phyloP scores from a whole-genome alignment of 1,140 invertebrate species.

The Tetramorium parvispinum region DNA sequence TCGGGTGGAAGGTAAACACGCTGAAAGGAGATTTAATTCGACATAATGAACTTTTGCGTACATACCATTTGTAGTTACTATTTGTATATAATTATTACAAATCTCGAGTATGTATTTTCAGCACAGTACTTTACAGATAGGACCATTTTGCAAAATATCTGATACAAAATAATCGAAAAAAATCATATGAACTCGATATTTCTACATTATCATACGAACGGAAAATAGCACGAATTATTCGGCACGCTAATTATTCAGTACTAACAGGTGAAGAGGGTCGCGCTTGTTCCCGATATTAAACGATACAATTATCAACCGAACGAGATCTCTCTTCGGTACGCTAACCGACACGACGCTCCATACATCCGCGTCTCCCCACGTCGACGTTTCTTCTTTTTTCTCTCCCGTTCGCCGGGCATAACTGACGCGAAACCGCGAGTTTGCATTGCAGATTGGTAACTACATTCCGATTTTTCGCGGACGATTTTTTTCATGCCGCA shows the following conservation, averaged over 20 bases:
- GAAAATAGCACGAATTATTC: background rate
- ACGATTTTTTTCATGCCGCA: slow-evolving; percentile 67
- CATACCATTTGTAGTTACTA: background rate
- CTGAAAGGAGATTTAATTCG: slow-evolving; percentile 1
- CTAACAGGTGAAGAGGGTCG: background rate
- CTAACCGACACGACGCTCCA: background rate
- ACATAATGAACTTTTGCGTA: slow-evolving; percentile 29
- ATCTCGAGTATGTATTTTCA: background rate
- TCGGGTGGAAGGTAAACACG: slow-evolving; percentile 32
- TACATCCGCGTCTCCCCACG: background rate
- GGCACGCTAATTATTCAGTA: background rate
- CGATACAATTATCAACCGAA: slow-evolving; percentile 30
- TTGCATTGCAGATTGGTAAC: slow-evolving; percentile 78
- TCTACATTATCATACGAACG: background rate
- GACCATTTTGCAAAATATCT: background rate
- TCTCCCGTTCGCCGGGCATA: slow-evolving; percentile 56
- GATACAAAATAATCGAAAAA: background rate
- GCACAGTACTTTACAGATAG: background rate
- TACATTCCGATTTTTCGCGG: slow-evolving; percentile 75
- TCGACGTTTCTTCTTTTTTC: slow-evolving; percentile 20
- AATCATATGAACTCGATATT: background rate
- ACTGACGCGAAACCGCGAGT: slow-evolving; percentile 71
- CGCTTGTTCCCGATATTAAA: slow-evolving; percentile 23
- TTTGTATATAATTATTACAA: background rate
- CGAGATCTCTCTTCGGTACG: slow-evolving; percentile 14